phyloP scores from a whole-genome alignment of 2,797 vertebrate genomes.

The Bradypus variegatus region DNA sequence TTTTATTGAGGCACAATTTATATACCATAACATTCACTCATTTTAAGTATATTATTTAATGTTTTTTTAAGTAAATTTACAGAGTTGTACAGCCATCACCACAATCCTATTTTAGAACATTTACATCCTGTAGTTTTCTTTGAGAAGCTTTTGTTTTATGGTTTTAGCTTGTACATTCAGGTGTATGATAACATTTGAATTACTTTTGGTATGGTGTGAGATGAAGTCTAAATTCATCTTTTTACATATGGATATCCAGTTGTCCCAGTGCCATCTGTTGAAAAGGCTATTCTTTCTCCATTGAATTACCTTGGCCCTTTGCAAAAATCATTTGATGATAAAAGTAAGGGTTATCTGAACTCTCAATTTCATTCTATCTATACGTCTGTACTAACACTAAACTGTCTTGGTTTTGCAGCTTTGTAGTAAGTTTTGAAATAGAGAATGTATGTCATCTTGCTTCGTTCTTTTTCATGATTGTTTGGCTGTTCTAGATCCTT shows the following conservation, averaged over 20 bases:
- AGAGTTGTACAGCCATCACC: not conserved
- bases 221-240: not conserved
- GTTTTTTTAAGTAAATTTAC: conserved; percentile 7
- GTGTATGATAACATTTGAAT: not conserved
- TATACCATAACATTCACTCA: not conserved
- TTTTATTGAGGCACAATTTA: not conserved
- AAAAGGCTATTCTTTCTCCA: too few species aligned
- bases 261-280: too few species aligned
- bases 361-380: too few species aligned
- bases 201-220: not conserved
- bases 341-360: too few species aligned
- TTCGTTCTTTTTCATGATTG: too few species aligned
- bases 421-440: too few species aligned
- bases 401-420: too few species aligned
- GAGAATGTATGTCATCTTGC: too few species aligned
- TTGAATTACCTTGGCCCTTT: too few species aligned
- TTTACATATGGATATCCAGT: not conserved
- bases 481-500: too few species aligned
- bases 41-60: not conserved
- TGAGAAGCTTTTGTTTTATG: not conserved
- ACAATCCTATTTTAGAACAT: conserved; percentile 25
- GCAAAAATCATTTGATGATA: too few species aligned
- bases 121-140: conserved; percentile 23
- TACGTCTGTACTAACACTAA: too few species aligned
- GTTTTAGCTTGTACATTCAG: not conserved